Conservation (phyloP, 2,888 invertebrate species). For the Opisthograptis luteolata region DNA sequence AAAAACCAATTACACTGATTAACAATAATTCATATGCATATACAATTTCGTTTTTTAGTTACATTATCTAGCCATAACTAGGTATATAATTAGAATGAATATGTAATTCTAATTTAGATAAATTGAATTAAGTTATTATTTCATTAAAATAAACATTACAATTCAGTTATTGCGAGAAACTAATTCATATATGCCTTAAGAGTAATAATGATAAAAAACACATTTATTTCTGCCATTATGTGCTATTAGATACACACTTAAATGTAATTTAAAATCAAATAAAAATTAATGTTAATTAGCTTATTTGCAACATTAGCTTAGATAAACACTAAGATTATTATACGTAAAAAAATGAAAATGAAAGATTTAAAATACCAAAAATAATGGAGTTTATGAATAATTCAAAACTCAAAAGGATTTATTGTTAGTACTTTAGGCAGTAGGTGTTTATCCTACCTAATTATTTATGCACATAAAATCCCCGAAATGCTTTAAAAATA, state of each 20-base stretch:
- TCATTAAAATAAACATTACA: neutral
- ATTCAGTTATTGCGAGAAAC: neutral
- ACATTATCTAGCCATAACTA: too few species aligned
- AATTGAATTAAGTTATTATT: neutral
- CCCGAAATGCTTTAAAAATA: too few species aligned
- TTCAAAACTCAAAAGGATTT: too few species aligned
- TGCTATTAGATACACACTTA: neutral
- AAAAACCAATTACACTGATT: too few species aligned
- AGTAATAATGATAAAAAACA: slow-evolving; percentile 4
- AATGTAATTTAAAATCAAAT: slow-evolving; percentile 9
- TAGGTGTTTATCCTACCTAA: too few species aligned
- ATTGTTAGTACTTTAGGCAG: too few species aligned
- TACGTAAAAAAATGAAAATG: neutral
- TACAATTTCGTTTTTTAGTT: too few species aligned
- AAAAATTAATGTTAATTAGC: neutral
- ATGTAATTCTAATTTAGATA: too few species aligned
- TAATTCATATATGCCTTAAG: neutral
- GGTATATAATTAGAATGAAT: too few species aligned
- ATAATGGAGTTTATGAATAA: too few species aligned
- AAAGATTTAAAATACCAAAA: slow-evolving; percentile 6
- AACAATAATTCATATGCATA: too few species aligned
- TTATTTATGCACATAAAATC: too few species aligned
- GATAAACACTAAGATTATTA: neutral
- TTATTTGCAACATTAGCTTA: neutral
- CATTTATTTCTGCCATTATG: neutral